These are phyloP conservation scores for Nansenia antarctica DNA, from an alignment of 2,113 vertebrate genomes.

Conservation along the genomic window DNA sequence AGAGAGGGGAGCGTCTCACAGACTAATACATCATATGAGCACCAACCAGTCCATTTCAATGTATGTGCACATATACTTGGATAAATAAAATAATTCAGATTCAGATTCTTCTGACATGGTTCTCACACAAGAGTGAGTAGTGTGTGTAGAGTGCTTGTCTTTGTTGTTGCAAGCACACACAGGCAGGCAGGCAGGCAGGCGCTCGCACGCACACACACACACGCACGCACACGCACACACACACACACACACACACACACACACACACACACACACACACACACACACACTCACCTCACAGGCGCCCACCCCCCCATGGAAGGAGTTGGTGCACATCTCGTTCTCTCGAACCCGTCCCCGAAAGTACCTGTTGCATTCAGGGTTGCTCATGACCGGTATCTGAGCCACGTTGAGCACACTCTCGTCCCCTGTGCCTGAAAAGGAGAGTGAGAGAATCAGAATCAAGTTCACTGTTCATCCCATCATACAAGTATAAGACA, in stretches of 20 bases:
- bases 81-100: no score
- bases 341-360: slow-evolving; percentile 83
- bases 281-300: slow-evolving; percentile 83
- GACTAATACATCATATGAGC: no score
- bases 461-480: no score
- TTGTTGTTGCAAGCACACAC: background rate
- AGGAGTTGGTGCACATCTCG: slow-evolving; percentile 88
- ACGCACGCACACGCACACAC: background rate
- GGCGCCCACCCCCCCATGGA: slow-evolving; percentile 80
- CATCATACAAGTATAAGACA: no score
- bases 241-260: background rate
- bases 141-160: no score
- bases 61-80: no score
- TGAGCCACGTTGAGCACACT: slow-evolving; percentile 83
- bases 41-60: no score
- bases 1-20: no score
- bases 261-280: slow-evolving; percentile 61
- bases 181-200: background rate
- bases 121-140: background rate
- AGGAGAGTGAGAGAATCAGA: slow-evolving; percentile 12
- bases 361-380: slow-evolving; percentile 82
- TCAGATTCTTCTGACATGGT: background rate
- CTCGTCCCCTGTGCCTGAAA: slow-evolving; percentile 79
- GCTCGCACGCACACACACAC: background rate
- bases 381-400: slow-evolving; percentile 82